phyloP scores from a whole-genome alignment of 2,113 vertebrate species.

The Daboia siamensis region DNA sequence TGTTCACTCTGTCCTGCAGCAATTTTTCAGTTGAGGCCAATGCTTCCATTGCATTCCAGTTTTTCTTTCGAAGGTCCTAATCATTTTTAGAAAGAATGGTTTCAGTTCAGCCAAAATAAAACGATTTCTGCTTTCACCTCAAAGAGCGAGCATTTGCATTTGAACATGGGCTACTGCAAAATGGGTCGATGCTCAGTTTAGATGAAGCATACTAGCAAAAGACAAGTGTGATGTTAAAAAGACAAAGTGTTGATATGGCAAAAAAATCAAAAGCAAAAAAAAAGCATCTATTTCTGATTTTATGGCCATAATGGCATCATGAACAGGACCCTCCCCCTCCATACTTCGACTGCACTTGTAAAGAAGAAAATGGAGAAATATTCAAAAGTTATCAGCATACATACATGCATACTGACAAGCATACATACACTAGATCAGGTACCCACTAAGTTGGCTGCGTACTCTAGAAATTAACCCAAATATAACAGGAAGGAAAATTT shows the following conservation, averaged over 20 bases:
- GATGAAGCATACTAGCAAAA: slow-evolving; percentile 49
- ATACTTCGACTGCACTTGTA: slow-evolving; percentile 64
- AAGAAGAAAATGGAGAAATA: slow-evolving; percentile 63
- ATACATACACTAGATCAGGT: slow-evolving; percentile 26
- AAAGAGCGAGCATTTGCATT: slow-evolving; percentile 69
- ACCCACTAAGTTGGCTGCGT: background rate
- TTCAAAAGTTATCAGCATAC: slow-evolving; percentile 65
- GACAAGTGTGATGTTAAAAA: slow-evolving; percentile 58
- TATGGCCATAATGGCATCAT: background rate
- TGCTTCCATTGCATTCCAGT: slow-evolving; percentile 99
- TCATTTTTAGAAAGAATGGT: slow-evolving; percentile 97
- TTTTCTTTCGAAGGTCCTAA: slow-evolving; percentile 99
- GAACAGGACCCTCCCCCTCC: background rate
- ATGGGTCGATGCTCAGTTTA: slow-evolving; percentile 54
- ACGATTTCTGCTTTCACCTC: slow-evolving; percentile 61
- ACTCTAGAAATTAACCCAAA: background rate
- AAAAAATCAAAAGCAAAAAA: slow-evolving; percentile 28
- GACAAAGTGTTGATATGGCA: slow-evolving; percentile 44
- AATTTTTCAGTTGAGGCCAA: slow-evolving; percentile 99
- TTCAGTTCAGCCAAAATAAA: slow-evolving; percentile 87
- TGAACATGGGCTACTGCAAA: slow-evolving; percentile 71
- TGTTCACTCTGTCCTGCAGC: slow-evolving; percentile 98
- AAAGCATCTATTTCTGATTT: slow-evolving; percentile 27
- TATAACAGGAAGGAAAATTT: background rate
- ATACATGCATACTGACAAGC: slow-evolving; percentile 46